Percentiles rank a stretch among this genome's conserved stretches.
Evolutionary conservation across 2,888 invertebrate species (phyloP).

Genomic region (Mythimna vitellina): DNA sequence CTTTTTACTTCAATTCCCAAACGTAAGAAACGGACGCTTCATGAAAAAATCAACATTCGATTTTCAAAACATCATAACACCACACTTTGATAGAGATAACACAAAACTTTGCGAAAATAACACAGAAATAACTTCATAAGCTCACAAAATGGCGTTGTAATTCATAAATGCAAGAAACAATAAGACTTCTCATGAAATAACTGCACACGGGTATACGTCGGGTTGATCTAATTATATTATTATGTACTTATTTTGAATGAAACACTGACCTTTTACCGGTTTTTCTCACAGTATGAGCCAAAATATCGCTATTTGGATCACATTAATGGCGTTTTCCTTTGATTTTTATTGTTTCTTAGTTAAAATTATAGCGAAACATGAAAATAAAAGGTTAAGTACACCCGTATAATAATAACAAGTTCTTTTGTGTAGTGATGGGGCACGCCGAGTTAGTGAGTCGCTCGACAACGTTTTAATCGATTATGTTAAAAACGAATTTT

Average conservation of each 20-base stretch:
- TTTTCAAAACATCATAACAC: constrained; percentile 55
- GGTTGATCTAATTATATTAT: constrained; percentile 81
- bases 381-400: constrained; percentile 83
- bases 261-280: constrained; percentile 78
- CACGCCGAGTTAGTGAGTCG: constrained; percentile 10
- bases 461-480: constrained; percentile 20
- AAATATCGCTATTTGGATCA: constrained; percentile 64
- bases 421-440: constrained; percentile 68
- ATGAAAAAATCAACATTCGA: constrained; percentile 55
- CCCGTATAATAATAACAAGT: constrained; percentile 87
- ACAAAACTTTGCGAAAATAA: constrained; percentile 57
- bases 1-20: constrained; percentile 38
- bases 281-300: constrained; percentile 63
- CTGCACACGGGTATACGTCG: constrained; percentile 84
- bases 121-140: constrained; percentile 62
- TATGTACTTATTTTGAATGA: constrained; percentile 81
- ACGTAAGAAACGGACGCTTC: constrained; percentile 54
- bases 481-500: neutral
- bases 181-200: constrained; percentile 85
- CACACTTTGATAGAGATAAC: constrained; percentile 27
- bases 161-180: constrained; percentile 82
- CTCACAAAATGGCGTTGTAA: constrained; percentile 85
- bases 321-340: constrained; percentile 69
- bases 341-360: constrained; percentile 75
- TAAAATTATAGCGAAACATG: constrained; percentile 83